Base-by-base conservation (phyloP, 2,797 vertebrate genomes). In the Pelobates cultripes region DNA sequence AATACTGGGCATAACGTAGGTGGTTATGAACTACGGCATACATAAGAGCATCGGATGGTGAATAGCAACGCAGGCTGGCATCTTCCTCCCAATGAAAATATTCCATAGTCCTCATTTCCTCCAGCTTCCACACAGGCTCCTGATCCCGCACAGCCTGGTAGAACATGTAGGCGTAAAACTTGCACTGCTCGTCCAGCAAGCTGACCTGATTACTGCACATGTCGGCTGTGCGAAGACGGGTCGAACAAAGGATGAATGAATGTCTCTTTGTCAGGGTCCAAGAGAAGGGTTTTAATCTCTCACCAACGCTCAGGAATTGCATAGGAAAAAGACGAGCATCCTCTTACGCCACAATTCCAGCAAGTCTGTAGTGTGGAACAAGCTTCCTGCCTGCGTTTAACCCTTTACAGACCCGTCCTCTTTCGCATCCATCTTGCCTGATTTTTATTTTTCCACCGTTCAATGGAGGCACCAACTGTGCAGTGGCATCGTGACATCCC, bases 11-110 rank as follows among this genome's bases (percentile, higher is more conserved):
- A 7, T 96, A 96, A 74, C 93, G 88, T 84, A 94, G 92, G 85
- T 97, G 96, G 76, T 97, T 95, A 82, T 97, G 96, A 15, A 97
- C 95, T 79, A 96, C 93, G 14, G 96, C 96, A 86, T 96, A 97
- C 1, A 97, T 94, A 80, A 97, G 87, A 43, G 96, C 96, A 89
- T 97, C 95, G 2, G 96, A 95, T 14, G 96, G 95, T 42, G 86
- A 95, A 83, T 95, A 97, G 0, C 88, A 93, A 82, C 93, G 89
- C 77, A 89, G 90, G 77, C 88, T 86, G 61, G 90, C 89, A 81
- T 94, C 92, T 76, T 94, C 95, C 76, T 95, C 95, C 90, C 90
- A 94, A 85, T 95, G 94, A 61, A 96, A 95, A 47, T 92, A 92
- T 77, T 96, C 94, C 95, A 95, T 96, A 8, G 94, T 96, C 86